Conservation (phyloP, 1,140 invertebrate species). For the Pseudomyrmex pallidus region DNA sequence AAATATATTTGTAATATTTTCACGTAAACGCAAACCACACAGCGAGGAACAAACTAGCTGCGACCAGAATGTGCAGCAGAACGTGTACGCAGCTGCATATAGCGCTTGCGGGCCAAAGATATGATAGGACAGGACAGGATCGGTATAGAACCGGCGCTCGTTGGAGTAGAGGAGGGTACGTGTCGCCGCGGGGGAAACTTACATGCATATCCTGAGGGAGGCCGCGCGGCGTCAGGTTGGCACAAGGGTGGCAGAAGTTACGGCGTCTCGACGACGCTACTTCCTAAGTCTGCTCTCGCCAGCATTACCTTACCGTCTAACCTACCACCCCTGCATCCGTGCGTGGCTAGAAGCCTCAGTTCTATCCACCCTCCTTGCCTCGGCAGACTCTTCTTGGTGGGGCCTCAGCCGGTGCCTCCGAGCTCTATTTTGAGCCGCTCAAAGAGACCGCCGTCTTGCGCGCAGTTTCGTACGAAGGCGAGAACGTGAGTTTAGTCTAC, state of each 20-base stretch:
- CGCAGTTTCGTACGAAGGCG: constrained; percentile 71
- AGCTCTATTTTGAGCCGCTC: constrained; percentile 77
- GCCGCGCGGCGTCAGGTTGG: constrained; percentile 77
- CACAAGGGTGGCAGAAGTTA: constrained; percentile 81
- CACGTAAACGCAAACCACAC: neutral
- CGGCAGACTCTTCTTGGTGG: constrained; percentile 39
- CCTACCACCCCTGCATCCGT: constrained; percentile 43
- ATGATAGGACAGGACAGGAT: constrained; percentile 76
- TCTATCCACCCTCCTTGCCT: constrained; percentile 61
- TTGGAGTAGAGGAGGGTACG: constrained; percentile 67
- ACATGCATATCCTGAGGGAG: constrained; percentile 76
- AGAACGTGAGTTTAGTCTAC: constrained; percentile 68
- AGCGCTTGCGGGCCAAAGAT: constrained; percentile 59
- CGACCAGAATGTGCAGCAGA: neutral
- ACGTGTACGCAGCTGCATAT: neutral
- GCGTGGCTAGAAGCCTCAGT: constrained; percentile 32
- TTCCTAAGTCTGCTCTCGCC: constrained; percentile 77
- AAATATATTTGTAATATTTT: neutral
- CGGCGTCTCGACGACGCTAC: constrained; percentile 80
- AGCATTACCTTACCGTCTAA: constrained; percentile 72
- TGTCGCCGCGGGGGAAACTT: constrained; percentile 79
- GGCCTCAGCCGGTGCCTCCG: constrained; percentile 79
- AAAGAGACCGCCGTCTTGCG: constrained; percentile 43
- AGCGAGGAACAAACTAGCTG: neutral
- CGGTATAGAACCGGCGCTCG: constrained; percentile 18